Evolutionary conservation across 2,888 invertebrate species (phyloP).

Genomic region (Achlya flavicornis): DNA sequence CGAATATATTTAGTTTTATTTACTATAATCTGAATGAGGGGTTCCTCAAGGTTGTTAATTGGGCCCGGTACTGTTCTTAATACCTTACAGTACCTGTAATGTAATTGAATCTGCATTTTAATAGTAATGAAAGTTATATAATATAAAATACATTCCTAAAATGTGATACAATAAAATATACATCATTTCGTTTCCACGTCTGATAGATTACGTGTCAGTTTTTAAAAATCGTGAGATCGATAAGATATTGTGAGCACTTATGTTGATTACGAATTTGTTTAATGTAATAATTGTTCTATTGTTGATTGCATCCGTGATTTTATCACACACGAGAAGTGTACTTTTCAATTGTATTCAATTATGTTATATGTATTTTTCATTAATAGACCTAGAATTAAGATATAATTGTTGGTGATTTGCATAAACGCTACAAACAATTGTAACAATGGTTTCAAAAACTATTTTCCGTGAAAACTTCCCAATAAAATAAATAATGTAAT

Average conservation of each 20-base stretch:
- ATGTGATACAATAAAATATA: background rate
- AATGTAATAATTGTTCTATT: slow-evolving; percentile 32
- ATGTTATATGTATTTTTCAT: background rate
- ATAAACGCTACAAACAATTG: background rate
- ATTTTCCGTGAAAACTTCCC: too few relatives aligned
- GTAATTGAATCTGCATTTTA: background rate
- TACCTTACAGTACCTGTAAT: background rate
- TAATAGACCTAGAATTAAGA: background rate
- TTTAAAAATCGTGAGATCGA: slow-evolving; percentile 27
- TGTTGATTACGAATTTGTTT: slow-evolving; percentile 27
- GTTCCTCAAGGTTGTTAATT: slow-evolving; percentile 8
- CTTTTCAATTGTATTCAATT: slow-evolving; percentile 4
- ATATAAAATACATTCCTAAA: background rate
- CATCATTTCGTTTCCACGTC: slow-evolving; percentile 6
- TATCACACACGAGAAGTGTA: slow-evolving; percentile 11
- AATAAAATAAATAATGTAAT: too few relatives aligned
- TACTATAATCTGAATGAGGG: background rate
- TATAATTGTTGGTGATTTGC: background rate
- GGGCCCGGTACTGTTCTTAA: slow-evolving; percentile 6
- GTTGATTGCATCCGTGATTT: slow-evolving; percentile 21
- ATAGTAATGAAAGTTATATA: background rate
- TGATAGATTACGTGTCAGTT: slow-evolving; percentile 20
- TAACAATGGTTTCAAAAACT: background rate
- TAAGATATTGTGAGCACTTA: slow-evolving; percentile 22
- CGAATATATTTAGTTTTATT: too few relatives aligned